These are phyloP conservation scores for Heliothis peltigera DNA, from an alignment of 2,888 invertebrate genomes.

Conservation along the genomic window DNA sequence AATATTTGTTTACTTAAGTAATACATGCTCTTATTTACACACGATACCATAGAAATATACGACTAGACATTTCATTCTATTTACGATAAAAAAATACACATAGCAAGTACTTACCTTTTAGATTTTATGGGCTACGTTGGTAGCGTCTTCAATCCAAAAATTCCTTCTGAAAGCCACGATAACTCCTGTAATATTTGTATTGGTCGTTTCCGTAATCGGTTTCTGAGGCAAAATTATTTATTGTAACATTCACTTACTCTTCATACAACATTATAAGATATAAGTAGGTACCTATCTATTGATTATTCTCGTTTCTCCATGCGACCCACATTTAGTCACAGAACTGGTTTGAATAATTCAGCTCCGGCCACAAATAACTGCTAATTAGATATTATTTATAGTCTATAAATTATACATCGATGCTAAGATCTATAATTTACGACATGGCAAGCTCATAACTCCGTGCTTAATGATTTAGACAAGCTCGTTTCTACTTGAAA, in stretches of 20 bases:
- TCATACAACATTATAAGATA: too few species aligned
- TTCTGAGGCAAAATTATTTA: too few species aligned
- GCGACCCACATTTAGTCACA: constrained; percentile 46
- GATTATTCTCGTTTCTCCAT: constrained; percentile 37
- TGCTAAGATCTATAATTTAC: constrained; percentile 49
- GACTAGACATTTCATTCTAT: too few species aligned
- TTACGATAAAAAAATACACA: too few species aligned
- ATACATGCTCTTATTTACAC: background rate
- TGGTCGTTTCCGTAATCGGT: too few species aligned
- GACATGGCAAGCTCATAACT: constrained; percentile 41
- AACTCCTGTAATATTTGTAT: too few species aligned
- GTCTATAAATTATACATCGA: constrained; percentile 53
- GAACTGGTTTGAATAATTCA: constrained; percentile 47
- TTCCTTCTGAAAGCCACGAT: too few species aligned
- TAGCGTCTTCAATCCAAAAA: too few species aligned
- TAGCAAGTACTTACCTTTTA: too few species aligned
- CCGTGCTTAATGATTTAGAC: constrained; percentile 40
- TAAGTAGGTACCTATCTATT: constrained; percentile 3
- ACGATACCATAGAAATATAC: background rate
- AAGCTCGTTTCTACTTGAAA: constrained; percentile 21
- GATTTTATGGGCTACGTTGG: too few species aligned
- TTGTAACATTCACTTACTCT: too few species aligned
- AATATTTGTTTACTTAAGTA: background rate
- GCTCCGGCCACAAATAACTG: constrained; percentile 21
- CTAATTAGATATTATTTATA: constrained; percentile 52